A percentile compares a stretch with the other conserved stretches of the same genome.
phyloP scores from a whole-genome alignment of 1,140 invertebrate genomes.

The Drosophila obscura region DNA sequence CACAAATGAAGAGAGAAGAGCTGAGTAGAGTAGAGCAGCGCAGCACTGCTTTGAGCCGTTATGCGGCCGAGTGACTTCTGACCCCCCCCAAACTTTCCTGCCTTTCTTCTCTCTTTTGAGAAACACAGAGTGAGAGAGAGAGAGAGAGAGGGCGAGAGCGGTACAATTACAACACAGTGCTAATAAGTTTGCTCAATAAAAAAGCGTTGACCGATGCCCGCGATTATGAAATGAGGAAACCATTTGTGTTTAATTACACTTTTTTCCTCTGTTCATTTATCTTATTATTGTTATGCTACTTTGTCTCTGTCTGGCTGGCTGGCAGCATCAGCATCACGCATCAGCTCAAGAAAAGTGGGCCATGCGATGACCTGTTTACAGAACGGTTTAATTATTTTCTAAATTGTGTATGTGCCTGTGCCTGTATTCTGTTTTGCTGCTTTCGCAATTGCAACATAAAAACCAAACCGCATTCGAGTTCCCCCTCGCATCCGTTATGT shows the following conservation, averaged over 20 bases:
- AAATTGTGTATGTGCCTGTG: constrained; percentile 66
- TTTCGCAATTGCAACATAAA: constrained; percentile 63
- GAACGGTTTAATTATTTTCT: constrained; percentile 72
- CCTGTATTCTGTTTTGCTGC: constrained; percentile 38
- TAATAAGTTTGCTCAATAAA: constrained; percentile 31
- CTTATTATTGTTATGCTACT: constrained; percentile 49
- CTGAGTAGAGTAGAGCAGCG: too few relatives aligned
- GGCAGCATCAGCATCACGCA: constrained; percentile 29
- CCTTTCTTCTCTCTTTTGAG: background rate
- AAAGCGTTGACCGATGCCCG: constrained; percentile 47
- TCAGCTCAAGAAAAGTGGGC: constrained; percentile 32
- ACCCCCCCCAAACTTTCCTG: background rate
- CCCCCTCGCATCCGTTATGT: constrained; percentile 25
- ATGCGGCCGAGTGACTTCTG: constrained; percentile 67
- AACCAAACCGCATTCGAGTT: constrained; percentile 32
- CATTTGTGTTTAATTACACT: constrained; percentile 74
- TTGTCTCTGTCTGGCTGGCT: background rate
- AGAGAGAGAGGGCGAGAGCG: background rate
- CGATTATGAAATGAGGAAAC: constrained; percentile 75
- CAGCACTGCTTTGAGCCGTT: constrained; percentile 23
- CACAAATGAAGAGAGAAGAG: too few relatives aligned
- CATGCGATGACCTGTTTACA: constrained; percentile 48
- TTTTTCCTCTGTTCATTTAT: constrained; percentile 54
- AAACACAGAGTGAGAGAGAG: background rate
- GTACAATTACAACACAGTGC: constrained; percentile 44